These are phyloP conservation scores for Acrocyrtus sp. DNA, from an alignment of 2,888 invertebrate genomes.

Conservation along the genomic window DNA sequence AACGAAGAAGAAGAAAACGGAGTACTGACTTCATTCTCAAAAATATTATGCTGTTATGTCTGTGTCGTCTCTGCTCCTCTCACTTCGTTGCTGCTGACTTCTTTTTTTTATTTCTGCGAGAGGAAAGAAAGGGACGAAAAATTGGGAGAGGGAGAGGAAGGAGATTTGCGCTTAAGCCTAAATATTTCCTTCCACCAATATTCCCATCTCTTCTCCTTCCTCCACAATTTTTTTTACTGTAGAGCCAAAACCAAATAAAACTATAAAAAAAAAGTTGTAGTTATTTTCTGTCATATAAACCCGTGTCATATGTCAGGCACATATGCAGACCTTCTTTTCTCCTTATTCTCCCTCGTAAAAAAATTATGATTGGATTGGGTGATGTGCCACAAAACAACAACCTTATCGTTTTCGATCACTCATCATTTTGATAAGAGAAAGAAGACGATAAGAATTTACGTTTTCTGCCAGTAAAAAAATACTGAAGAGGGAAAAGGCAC, in stretches of 20 bases:
- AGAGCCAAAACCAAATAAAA: not conserved
- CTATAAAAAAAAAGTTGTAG: too few species aligned
- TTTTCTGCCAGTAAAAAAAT: too few species aligned
- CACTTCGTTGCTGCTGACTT: too few species aligned
- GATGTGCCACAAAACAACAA: too few species aligned
- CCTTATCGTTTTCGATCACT: not conserved
- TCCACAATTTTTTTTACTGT: too few species aligned
- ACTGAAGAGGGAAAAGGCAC: too few species aligned
- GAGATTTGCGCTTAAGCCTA: not conserved
- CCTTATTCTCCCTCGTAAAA: not conserved
- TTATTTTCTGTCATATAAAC: too few species aligned
- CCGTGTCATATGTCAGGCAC: too few species aligned
- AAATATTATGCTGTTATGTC: not conserved
- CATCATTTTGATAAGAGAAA: constrained; percentile 9
- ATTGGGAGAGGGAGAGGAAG: not conserved
- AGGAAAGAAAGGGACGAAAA: too few species aligned
- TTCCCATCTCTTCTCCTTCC: too few species aligned
- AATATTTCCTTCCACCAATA: not conserved
- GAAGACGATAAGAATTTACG: not conserved
- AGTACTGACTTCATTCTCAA: not conserved
- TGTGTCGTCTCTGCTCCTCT: not conserved
- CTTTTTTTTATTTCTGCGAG: too few species aligned
- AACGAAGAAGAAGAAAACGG: not conserved
- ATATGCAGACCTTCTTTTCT: too few species aligned
- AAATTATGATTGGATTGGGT: not conserved